Evolutionary conservation across 2,888 invertebrate species (phyloP), one percentile per base, ranked within the genome.

Genomic region (Cheilosia urbana): DNA sequence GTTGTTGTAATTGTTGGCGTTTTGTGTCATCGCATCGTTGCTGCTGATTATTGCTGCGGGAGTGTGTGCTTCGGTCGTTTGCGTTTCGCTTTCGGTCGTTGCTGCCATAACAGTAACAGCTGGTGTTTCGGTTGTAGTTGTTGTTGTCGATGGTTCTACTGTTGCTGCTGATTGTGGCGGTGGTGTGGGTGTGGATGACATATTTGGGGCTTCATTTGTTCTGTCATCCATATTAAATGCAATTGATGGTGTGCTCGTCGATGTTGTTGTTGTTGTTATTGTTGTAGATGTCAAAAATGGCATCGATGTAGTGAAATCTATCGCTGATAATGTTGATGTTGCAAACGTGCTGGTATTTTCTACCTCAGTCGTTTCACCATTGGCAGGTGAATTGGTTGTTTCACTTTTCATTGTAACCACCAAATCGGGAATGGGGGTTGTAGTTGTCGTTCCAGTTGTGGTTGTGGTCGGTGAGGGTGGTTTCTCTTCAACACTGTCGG

Each of bases 1-100:
- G 88, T 89, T 77, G 89, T 90, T 40, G 72, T 58, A 57, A 83
- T 84, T 30, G 87, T 65, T 76, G 87, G 77, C 21, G 63, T 87
- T 65, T 88, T 79, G 68, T 91, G 90, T 72, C 90, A 90, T 55
- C 65, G 58, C 72, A 57, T 82, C 60, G 63, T 57, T 78, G 81
- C 75, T 65, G 87, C 75, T 65, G 87, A 85, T 84, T 62, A 62
- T 53, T 57, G 85, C 65, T 57, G 85, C 62, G 68, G 76, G 77
- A 62, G 79, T 87, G 47, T 71, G 87, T 79, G 75, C 47, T 49
- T 58, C 65, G 24, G 55, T 68, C 42, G 68, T 68, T 66, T 53
- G 69, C 58, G 81, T 65, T 57, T 83, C 80, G 60, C 87, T 85
- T 57, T 83, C 80, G 60, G 87, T 85, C 79, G 84, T 75, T 78